These are phyloP conservation scores for Palythoa grandis DNA, from an alignment of 92 coral and sea anemone genomes.

Conservation along the genomic window DNA sequence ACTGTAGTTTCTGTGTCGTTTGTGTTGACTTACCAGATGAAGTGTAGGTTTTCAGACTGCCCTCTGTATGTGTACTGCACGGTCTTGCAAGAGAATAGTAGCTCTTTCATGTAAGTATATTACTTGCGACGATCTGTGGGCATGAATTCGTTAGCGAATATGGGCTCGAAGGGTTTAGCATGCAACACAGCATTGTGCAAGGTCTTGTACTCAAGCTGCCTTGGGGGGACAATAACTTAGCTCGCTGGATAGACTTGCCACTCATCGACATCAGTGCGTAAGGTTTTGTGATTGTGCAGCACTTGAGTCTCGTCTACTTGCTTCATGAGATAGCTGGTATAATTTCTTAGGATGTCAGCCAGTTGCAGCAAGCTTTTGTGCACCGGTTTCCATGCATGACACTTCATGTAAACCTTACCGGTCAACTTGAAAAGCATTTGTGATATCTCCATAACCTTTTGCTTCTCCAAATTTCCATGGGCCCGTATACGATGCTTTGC, in stretches of 20 bases:
- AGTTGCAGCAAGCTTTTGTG: neutral
- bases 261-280: slow-evolving; percentile 45
- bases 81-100: slow-evolving; percentile 39
- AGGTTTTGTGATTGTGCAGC: neutral
- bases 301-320: neutral
- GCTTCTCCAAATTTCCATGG: neutral
- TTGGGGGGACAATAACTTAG: slow-evolving; percentile 21
- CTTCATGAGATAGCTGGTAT: neutral
- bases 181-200: slow-evolving; percentile 49
- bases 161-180: slow-evolving; percentile 41
- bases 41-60: slow-evolving; percentile 27
- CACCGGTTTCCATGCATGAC: neutral
- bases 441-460: too few relatives aligned
- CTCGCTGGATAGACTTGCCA: slow-evolving; percentile 51
- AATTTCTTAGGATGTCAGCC: neutral
- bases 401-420: neutral
- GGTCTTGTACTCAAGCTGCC: slow-evolving; percentile 10
- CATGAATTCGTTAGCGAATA: slow-evolving; percentile 41
- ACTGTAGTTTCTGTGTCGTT: neutral
- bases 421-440: neutral
- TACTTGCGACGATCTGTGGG: slow-evolving; percentile 28
- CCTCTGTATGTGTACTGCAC: slow-evolving; percentile 46
- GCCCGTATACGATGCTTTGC: neutral
- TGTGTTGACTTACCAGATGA: slow-evolving; percentile 24
- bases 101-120: slow-evolving; percentile 9